Conservation (phyloP, 2,113 vertebrate genomes). For the Pycnonotus jocosus region DNA sequence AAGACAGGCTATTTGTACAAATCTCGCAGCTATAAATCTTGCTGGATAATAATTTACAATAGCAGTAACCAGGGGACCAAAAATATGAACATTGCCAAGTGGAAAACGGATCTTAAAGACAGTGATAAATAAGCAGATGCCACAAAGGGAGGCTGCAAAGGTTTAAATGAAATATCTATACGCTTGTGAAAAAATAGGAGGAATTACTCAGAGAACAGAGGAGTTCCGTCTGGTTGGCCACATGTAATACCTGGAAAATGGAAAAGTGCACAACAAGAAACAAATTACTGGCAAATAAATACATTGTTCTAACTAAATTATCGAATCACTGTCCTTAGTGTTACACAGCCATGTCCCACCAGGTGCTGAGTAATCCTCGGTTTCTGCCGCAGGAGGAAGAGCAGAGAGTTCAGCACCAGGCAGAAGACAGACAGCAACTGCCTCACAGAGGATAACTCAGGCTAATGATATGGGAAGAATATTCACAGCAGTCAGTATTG, state of each 20-base stretch:
- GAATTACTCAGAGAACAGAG: constrained; percentile 21
- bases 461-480: background rate
- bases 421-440: background rate
- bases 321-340: background rate
- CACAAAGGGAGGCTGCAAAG: constrained; percentile 21
- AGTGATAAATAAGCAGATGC: constrained; percentile 61
- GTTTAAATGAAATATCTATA: constrained; percentile 50
- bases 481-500: background rate
- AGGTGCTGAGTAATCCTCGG: background rate
- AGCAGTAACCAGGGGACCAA: constrained; percentile 32
- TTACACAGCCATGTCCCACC: background rate
- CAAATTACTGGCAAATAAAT: background rate
- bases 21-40: constrained; percentile 35
- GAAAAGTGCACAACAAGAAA: constrained; percentile 19
- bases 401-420: background rate
- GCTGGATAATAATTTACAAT: constrained; percentile 48
- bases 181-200: background rate
- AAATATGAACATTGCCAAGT: constrained; percentile 38
- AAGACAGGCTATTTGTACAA: constrained; percentile 38
- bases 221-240: background rate
- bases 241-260: background rate
- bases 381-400: background rate
- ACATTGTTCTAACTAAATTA: background rate
- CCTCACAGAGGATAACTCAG: background rate
- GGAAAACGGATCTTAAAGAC: constrained; percentile 35